Percentiles rank a stretch among this genome's conserved stretches.
Conservation (phyloP, 2,888 invertebrate species). For the Pardosa pseudoannulata region DNA sequence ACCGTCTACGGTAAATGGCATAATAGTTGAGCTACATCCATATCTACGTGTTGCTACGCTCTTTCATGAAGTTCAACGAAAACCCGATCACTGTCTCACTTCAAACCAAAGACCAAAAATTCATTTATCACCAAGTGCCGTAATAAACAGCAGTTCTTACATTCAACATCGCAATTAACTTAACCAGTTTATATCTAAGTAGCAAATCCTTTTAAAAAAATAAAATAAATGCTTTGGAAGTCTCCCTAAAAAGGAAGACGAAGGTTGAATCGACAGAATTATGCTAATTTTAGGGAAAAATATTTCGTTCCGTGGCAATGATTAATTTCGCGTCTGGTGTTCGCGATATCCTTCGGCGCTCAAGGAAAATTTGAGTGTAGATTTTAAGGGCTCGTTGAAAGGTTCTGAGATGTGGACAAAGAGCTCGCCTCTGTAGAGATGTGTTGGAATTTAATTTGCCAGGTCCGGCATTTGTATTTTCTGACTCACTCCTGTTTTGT, state of each 20-base stretch:
- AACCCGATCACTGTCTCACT: no score
- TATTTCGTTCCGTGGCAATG: constrained; percentile 2
- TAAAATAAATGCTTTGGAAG: neutral
- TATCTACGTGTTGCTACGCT: no score
- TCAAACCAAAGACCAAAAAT: neutral
- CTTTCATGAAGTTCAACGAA: no score
- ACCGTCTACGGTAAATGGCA: no score
- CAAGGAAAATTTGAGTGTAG: neutral
- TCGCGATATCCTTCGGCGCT: neutral
- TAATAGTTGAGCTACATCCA: no score
- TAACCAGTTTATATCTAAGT: neutral
- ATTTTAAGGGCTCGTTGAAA: neutral
- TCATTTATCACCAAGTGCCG: neutral
- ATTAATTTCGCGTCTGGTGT: constrained; percentile 5
- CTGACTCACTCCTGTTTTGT: neutral
- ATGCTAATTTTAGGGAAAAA: constrained; percentile 7
- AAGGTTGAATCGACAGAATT: neutral
- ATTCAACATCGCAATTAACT: neutral
- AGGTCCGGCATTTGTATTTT: neutral
- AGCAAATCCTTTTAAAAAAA: no score
- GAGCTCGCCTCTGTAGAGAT: neutral
- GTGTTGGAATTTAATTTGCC: neutral
- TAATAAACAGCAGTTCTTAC: constrained; percentile 1
- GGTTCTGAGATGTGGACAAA: neutral
- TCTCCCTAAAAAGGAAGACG: neutral